Evolutionary conservation across 1,140 invertebrate genomes (phyloP).

Genomic region (Chelonus insularis): DNA sequence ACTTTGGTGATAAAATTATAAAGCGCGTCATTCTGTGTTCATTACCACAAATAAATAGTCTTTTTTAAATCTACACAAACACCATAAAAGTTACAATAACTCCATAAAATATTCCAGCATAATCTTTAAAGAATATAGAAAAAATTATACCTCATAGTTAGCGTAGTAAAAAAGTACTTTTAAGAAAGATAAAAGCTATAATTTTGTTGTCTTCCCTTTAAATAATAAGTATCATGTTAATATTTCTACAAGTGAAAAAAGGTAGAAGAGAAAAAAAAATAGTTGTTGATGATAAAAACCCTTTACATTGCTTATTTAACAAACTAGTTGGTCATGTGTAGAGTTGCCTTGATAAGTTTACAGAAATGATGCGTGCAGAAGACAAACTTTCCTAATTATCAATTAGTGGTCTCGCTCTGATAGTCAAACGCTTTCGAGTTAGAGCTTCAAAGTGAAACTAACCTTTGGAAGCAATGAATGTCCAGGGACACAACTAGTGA

Average conservation of each 20-base stretch:
- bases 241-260: too few relatives aligned
- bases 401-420: slow-evolving; percentile 25
- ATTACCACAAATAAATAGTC: not conserved
- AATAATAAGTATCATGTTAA: too few relatives aligned
- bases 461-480: not conserved
- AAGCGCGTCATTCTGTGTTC: not conserved
- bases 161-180: too few relatives aligned
- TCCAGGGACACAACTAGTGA: slow-evolving; percentile 20
- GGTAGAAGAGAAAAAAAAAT: too few relatives aligned
- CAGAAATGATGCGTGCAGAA: slow-evolving; percentile 1
- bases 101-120: too few relatives aligned
- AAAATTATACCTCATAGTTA: too few relatives aligned
- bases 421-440: slow-evolving; percentile 4
- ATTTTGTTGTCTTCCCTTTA: too few relatives aligned
- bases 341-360: not conserved
- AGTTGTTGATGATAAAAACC: too few relatives aligned
- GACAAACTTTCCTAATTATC: slow-evolving; percentile 28
- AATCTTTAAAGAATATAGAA: too few relatives aligned
- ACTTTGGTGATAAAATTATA: slow-evolving; percentile 1
- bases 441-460: slow-evolving; percentile 24
- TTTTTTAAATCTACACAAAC: too few relatives aligned
- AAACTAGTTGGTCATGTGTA: not conserved
- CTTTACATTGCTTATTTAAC: not conserved
- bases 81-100: too few relatives aligned
- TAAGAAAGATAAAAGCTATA: too few relatives aligned